phyloP scores from a whole-genome alignment of 2,888 invertebrate genomes.

The Choreutis nemorana region DNA sequence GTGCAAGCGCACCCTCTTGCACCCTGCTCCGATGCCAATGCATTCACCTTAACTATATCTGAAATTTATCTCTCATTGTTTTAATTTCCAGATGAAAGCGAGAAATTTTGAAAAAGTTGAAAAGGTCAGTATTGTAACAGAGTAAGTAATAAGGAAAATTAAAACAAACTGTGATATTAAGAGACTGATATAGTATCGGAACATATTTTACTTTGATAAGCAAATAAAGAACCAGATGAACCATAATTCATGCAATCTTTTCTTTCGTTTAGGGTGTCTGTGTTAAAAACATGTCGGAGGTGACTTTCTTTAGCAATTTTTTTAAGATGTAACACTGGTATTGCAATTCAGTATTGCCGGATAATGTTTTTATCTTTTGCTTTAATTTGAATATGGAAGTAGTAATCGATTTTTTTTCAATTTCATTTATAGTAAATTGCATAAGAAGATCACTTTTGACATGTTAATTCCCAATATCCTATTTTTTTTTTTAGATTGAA shows the following conservation, averaged over 20 bases:
- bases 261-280: slow-evolving; percentile 56
- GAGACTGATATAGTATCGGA: slow-evolving; percentile 4
- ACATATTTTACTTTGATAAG: slow-evolving; percentile 20
- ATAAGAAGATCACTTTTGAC: slow-evolving; percentile 49
- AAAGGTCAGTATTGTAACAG: slow-evolving; percentile 78
- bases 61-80: slow-evolving; percentile 1
- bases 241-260: slow-evolving; percentile 40
- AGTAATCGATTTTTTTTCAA: slow-evolving; percentile 4
- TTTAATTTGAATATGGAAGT: slow-evolving; percentile 4
- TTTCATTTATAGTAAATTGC: slow-evolving; percentile 14
- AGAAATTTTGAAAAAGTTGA: slow-evolving; percentile 98
- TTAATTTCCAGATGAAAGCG: slow-evolving; percentile 85
- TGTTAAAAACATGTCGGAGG: slow-evolving; percentile 62
- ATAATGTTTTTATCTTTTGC: neutral
- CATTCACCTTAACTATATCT: too few species aligned
- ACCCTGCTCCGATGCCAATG: too few species aligned
- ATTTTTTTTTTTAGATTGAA: too few species aligned
- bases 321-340: neutral
- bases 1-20: too few species aligned
- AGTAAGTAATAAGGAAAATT: slow-evolving; percentile 18
- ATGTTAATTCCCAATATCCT: slow-evolving; percentile 51
- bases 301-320: slow-evolving; percentile 34
- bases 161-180: slow-evolving; percentile 21
- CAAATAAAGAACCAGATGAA: slow-evolving; percentile 37
- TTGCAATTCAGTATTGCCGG: neutral